Base-by-base conservation (phyloP, 2,113 vertebrate species). In the Trogon melanurus region DNA sequence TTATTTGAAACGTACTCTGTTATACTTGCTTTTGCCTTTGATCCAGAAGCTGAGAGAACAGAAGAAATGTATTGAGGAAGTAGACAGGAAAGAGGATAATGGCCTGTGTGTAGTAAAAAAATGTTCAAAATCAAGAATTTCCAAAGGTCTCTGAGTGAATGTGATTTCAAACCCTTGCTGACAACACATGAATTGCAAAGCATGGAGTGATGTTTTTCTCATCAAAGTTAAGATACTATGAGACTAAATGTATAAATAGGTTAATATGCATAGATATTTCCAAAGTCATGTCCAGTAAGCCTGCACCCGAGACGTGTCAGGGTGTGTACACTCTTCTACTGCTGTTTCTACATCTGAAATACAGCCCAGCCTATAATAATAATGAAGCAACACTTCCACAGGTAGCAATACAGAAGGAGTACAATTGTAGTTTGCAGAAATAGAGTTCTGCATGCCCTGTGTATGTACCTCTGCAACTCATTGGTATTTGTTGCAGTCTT, bases 251-350 rank as follows among this genome's bases (percentile, higher is more conserved):
- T 67, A 12, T 16, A 5, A 45, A 9, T 23, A 41, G 80, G 53
- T 25, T 47, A 16, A 27, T 26, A 9, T 5, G 29, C 17, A 4
- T 6, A 13, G 22, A 5, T 47, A 47, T 5, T 54, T 50, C 57
- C 15, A 3, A 11, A 14, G 75, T 22, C 21, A 1, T 4, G 27
- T 27, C 14, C 18, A 11, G 3, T 14, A 32, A 88, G 20, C 32
- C 50, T 32, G 22, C 3, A 11, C 11, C 72, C 27, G 6, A 7
- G 62, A 44, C 19, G 3, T 6, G 10, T 36, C 30, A 48, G 57
- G 32, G 14, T 56, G 32, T 5, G 4, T 30, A 1, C 5, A 2
- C 19, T 69, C 56, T 78, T 22, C 73, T 14, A 0, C 22, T 48
- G 47, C 34, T 71, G 13, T 8, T 61, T 66, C 56, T 66, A 30